Evolutionary conservation across 64 coral and sea anemone species (phyloP).

Genomic region (Porites lutea): DNA sequence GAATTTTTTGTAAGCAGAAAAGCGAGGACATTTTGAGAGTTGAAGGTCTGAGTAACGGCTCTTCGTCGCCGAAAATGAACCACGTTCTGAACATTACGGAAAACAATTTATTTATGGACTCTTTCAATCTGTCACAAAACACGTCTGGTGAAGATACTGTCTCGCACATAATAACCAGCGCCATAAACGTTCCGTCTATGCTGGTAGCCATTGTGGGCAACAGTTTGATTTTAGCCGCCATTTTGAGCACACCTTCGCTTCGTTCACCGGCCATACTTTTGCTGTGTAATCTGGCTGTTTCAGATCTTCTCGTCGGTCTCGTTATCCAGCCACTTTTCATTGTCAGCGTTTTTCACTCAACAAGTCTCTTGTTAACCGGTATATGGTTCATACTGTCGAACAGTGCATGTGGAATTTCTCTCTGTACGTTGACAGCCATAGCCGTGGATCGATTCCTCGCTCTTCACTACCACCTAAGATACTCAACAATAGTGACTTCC

Average conservation of each 20-base stretch:
- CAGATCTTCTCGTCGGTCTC: conserved; percentile 15
- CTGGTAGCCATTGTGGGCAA: neutral
- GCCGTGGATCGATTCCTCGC: conserved; percentile 22
- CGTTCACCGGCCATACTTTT: conserved; percentile 5
- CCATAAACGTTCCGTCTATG: neutral
- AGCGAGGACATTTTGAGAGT: too few relatives aligned
- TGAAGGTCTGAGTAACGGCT: too few relatives aligned
- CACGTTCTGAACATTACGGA: too few relatives aligned
- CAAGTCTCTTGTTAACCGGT: too few relatives aligned
- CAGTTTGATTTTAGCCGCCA: neutral
- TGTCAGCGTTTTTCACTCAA: too few relatives aligned
- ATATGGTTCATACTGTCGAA: neutral
- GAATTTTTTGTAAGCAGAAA: too few relatives aligned
- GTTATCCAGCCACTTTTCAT: conserved; percentile 24
- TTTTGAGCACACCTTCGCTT: neutral
- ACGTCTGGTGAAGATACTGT: neutral
- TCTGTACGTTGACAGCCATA: neutral
- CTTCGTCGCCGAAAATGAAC: too few relatives aligned
- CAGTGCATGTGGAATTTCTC: conserved; percentile 16
- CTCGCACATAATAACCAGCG: neutral
- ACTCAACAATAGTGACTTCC: neutral
- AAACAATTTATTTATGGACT: too few relatives aligned
- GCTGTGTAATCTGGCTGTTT: conserved; percentile 2
- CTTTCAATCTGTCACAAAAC: neutral
- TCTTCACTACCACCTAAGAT: conserved; percentile 41